Evolutionary conservation across 2,113 vertebrate genomes (phyloP).

Genomic region (Daubentonia madagascariensis): DNA sequence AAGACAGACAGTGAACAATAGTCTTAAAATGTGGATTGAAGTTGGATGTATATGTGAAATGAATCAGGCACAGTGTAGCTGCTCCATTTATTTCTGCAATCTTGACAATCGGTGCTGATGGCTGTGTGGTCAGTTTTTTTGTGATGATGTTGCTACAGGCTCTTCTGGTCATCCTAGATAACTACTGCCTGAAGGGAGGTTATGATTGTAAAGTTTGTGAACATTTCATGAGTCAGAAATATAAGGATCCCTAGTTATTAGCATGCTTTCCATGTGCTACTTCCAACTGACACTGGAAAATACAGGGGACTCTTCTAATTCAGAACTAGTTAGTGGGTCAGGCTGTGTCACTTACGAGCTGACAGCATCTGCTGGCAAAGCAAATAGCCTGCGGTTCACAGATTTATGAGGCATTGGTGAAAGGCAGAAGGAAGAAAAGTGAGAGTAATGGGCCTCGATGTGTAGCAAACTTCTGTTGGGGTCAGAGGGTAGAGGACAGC

Average conservation of each 20-base stretch:
- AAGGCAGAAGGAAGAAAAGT: background rate
- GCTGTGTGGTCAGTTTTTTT: background rate
- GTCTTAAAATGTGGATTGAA: background rate
- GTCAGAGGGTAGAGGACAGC: background rate
- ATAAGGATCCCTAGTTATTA: background rate
- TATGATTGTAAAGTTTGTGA: background rate
- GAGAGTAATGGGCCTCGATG: background rate
- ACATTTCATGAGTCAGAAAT: background rate
- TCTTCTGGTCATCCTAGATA: background rate
- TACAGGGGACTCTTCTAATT: slow-evolving; percentile 17
- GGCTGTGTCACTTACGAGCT: background rate
- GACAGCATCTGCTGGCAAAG: background rate
- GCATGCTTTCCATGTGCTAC: background rate
- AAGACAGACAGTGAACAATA: background rate
- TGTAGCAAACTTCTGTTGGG: background rate
- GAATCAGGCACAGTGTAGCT: background rate
- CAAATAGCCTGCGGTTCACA: background rate
- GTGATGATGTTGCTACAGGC: background rate
- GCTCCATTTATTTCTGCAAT: background rate
- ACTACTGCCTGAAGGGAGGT: background rate
- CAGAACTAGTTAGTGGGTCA: background rate
- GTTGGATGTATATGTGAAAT: background rate
- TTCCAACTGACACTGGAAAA: background rate
- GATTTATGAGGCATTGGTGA: background rate
- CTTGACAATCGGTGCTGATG: background rate